phyloP scores from a whole-genome alignment of 2,797 vertebrate genomes.

The Toxotes lorentzi region DNA sequence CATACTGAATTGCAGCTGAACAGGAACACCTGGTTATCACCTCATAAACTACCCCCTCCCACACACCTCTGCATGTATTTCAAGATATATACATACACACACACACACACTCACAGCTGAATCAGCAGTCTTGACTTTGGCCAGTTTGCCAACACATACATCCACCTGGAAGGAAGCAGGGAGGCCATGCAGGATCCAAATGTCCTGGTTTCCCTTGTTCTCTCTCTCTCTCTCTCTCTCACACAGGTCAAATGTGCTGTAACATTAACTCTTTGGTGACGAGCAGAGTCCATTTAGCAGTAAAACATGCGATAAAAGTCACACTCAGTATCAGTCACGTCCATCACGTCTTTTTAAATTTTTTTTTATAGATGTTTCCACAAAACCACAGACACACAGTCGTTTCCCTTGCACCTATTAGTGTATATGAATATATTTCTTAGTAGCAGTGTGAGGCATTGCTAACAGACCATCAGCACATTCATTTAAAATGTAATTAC shows the following conservation, averaged over 20 bases:
- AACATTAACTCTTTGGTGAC: background rate
- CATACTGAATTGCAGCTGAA: conserved; percentile 38
- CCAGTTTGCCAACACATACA: conserved; percentile 69
- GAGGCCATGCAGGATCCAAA: conserved; percentile 51
- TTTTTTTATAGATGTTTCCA: no score
- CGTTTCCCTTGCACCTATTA: background rate
- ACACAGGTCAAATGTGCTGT: background rate
- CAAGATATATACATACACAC: conserved; percentile 28
- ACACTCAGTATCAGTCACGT: background rate
- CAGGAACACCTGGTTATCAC: conserved; percentile 67
- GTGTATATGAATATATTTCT: background rate
- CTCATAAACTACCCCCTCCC: conserved; percentile 50
- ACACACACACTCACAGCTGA: conserved; percentile 40
- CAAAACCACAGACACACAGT: background rate
- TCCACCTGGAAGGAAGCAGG: conserved; percentile 80
- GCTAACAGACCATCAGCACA: background rate
- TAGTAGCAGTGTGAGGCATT: background rate
- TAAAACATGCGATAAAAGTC: background rate
- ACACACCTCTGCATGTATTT: conserved; percentile 7
- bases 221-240: no score
- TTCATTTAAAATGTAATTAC: background rate
- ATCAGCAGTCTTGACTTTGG: conserved; percentile 60
- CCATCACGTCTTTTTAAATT: no score
- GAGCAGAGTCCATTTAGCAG: background rate
- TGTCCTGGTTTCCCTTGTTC: conserved; percentile 10